A percentile compares a stretch with the other conserved stretches of the same genome.
These are phyloP conservation scores for Drosophila ezoana DNA, from an alignment of 2,888 invertebrate species.

Conservation along the genomic window DNA sequence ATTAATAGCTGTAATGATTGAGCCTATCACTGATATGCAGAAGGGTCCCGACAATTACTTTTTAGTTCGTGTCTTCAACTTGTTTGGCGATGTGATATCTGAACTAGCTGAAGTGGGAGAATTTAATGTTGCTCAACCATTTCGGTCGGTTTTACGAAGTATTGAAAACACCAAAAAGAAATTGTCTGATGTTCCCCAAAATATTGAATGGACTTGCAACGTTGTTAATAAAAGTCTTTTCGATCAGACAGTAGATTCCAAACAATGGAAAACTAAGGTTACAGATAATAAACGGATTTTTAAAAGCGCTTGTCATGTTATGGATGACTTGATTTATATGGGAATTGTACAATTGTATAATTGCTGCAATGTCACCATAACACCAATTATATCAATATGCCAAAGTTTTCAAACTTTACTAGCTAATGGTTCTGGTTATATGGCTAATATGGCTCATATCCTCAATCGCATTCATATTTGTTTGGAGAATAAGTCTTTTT, in stretches of 20 bases:
- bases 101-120: constrained; percentile 53
- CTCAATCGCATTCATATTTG: constrained; percentile 73
- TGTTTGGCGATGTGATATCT: constrained; percentile 48
- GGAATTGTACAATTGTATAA: constrained; percentile 64
- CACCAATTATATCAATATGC: constrained; percentile 72
- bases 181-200: constrained; percentile 51
- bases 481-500: constrained; percentile 67
- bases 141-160: constrained; percentile 50
- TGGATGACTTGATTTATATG: constrained; percentile 69
- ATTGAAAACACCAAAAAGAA: constrained; percentile 52
- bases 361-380: constrained; percentile 79
- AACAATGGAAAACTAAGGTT: constrained; percentile 63
- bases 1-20: constrained; percentile 15
- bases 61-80: constrained; percentile 40
- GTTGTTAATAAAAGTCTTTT: constrained; percentile 73
- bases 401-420: constrained; percentile 61
- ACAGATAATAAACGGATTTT: constrained; percentile 64
- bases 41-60: constrained; percentile 33
- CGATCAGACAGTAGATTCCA: constrained; percentile 50
- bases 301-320: constrained; percentile 60
- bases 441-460: constrained; percentile 64
- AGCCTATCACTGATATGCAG: constrained; percentile 3
- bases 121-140: constrained; percentile 36
- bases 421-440: constrained; percentile 60
- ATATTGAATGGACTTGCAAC: constrained; percentile 55